Evolutionary conservation across 2,797 vertebrate genomes (phyloP).

Genomic region (Chelidonichthys spinosus): DNA sequence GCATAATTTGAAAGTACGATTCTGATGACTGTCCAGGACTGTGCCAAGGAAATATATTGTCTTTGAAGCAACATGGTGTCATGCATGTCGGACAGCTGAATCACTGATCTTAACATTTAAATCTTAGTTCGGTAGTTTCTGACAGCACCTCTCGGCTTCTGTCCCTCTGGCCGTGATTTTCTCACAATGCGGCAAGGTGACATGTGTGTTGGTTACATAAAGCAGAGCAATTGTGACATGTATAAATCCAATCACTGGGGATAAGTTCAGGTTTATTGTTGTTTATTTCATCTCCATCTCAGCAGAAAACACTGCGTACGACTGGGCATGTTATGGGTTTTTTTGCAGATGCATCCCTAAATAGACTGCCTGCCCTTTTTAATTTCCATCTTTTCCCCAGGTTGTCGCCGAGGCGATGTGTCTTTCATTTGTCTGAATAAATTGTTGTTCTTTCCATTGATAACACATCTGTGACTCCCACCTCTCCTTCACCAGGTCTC

Average conservation of each 20-base stretch:
- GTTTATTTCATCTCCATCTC: constrained; percentile 13
- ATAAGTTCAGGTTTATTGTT: constrained; percentile 32
- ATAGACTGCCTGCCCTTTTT: constrained; percentile 16
- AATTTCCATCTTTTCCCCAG: constrained; percentile 19
- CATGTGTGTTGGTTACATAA: constrained; percentile 58
- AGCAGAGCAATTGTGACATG: constrained; percentile 34
- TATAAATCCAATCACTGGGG: constrained; percentile 59
- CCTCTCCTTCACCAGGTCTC: background rate
- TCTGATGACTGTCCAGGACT: background rate
- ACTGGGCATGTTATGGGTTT: constrained; percentile 10
- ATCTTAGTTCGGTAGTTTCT: constrained; percentile 4
- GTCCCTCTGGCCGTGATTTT: constrained; percentile 12
- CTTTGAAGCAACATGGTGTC: constrained; percentile 1
- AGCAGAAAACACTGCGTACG: background rate
- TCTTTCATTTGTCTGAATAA: constrained; percentile 5
- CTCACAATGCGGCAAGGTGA: constrained; percentile 51
- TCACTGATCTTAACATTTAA: constrained; percentile 16
- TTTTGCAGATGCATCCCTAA: background rate
- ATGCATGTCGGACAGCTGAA: background rate
- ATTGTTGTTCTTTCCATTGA: background rate
- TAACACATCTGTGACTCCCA: background rate
- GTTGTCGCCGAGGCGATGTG: background rate
- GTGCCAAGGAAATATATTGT: background rate
- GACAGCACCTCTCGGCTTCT: constrained; percentile 4
- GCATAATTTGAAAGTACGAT: background rate